Percentiles rank a stretch among this genome's conserved stretches.
Evolutionary conservation across 2,797 vertebrate species (phyloP).

Genomic region (Hippopotamyrus pictus): DNA sequence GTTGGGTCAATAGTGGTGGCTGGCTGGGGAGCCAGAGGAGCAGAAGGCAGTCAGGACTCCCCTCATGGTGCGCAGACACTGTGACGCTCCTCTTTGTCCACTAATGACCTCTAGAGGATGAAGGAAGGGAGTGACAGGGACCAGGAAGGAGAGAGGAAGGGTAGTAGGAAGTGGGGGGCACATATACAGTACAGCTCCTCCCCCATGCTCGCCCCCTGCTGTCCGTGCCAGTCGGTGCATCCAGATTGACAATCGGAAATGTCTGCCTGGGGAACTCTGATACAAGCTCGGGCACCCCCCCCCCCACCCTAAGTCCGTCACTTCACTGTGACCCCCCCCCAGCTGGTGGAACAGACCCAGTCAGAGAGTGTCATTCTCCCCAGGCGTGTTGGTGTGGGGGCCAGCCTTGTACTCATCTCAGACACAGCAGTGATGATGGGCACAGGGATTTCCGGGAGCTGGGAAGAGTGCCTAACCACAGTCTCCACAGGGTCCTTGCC

Average conservation of each 20-base stretch:
- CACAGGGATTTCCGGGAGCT: neutral
- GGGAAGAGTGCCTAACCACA: neutral
- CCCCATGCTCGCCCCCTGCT: neutral
- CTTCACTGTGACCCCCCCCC: neutral
- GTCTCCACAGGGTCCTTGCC: neutral
- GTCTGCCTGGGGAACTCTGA: neutral
- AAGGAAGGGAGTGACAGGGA: too few species aligned
- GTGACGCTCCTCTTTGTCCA: neutral
- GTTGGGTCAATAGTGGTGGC: neutral
- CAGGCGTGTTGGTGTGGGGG: neutral
- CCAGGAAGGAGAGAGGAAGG: neutral
- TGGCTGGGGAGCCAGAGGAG: too few species aligned
- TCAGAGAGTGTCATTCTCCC: neutral
- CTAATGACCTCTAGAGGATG: neutral
- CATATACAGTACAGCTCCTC: too few species aligned
- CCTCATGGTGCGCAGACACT: neutral
- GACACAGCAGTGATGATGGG: neutral
- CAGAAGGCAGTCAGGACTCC: neutral
- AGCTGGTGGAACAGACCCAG: neutral
- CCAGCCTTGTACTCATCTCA: neutral
- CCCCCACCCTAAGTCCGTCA: neutral
- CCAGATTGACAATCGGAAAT: neutral
- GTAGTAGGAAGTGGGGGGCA: neutral
- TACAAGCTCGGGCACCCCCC: neutral
- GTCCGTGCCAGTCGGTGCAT: neutral